These are phyloP conservation scores for Carassius auratus DNA, from an alignment of 2,113 vertebrate species.

Conservation along the genomic window DNA sequence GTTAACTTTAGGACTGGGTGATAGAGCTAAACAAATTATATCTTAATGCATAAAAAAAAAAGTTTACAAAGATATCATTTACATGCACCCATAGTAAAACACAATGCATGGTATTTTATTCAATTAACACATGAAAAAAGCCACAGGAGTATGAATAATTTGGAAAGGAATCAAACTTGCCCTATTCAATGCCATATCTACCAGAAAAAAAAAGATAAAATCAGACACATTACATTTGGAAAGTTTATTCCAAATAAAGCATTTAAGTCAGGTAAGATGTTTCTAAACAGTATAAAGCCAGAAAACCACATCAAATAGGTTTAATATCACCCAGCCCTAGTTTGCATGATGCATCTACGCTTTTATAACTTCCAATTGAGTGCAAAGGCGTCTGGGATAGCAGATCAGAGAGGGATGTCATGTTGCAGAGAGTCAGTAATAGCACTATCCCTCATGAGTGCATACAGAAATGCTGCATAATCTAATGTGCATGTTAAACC, in stretches of 20 bases:
- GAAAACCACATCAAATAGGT: not conserved
- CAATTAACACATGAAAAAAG: not conserved
- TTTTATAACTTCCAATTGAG: slow-evolving; percentile 4
- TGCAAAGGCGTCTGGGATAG: not conserved
- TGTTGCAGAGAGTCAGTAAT: not conserved
- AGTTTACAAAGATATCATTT: not conserved
- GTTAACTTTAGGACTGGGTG: not conserved
- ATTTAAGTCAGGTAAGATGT: not conserved
- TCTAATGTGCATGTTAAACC: slow-evolving; percentile 17
- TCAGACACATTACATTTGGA: not conserved
- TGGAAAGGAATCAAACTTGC: too few relatives aligned
- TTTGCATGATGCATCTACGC: not conserved
- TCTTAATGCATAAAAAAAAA: too few relatives aligned
- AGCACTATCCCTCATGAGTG: not conserved
- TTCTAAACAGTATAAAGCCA: not conserved
- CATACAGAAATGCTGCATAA: slow-evolving; percentile 1
- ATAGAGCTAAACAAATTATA: not conserved
- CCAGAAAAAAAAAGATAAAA: not conserved
- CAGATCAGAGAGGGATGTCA: not conserved
- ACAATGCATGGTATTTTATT: not conserved
- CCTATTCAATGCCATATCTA: too few relatives aligned
- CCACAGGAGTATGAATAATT: too few relatives aligned
- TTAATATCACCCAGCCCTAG: not conserved
- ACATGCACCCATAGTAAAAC: slow-evolving; percentile 22
- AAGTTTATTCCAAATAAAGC: not conserved